These are phyloP conservation scores for Buathra laborator DNA, from an alignment of 2,888 invertebrate genomes.

Conservation along the genomic window DNA sequence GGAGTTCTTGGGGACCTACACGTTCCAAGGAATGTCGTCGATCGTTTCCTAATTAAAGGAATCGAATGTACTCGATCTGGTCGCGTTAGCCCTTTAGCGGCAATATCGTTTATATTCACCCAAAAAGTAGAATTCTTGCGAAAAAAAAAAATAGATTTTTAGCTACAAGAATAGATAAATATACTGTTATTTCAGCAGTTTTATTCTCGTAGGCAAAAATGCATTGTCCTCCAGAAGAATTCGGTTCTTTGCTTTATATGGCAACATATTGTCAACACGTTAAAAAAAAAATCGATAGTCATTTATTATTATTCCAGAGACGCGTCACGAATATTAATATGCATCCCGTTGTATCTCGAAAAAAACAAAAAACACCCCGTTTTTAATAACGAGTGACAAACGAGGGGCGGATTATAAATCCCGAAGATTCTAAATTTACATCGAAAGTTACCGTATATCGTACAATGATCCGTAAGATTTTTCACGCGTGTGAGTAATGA, in stretches of 20 bases:
- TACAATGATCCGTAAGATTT: slow-evolving; percentile 23
- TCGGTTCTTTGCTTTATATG: too few relatives aligned
- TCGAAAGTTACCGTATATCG: slow-evolving; percentile 14
- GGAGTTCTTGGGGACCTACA: slow-evolving; percentile 12
- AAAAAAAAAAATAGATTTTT: too few relatives aligned
- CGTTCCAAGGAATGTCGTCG: slow-evolving; percentile 54
- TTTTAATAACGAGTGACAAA: neutral
- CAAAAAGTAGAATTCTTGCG: too few relatives aligned
- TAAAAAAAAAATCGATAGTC: too few relatives aligned
- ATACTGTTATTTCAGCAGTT: too few relatives aligned
- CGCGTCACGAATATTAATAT: too few relatives aligned
- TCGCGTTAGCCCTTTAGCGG: neutral
- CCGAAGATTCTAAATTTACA: slow-evolving; percentile 22
- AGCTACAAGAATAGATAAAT: too few relatives aligned
- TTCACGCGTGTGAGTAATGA: slow-evolving; percentile 33
- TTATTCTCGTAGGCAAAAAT: too few relatives aligned
- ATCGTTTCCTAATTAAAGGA: slow-evolving; percentile 63
- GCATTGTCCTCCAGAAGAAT: too few relatives aligned
- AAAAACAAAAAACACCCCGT: neutral
- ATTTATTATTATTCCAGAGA: too few relatives aligned
- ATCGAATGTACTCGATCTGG: neutral
- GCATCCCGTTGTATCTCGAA: too few relatives aligned
- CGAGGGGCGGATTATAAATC: neutral
- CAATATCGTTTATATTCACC: neutral
- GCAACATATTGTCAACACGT: too few relatives aligned